These are phyloP conservation scores for Haplochromis vanheusdeni DNA, from an alignment of 2,113 vertebrate genomes.

Conservation along the genomic window DNA sequence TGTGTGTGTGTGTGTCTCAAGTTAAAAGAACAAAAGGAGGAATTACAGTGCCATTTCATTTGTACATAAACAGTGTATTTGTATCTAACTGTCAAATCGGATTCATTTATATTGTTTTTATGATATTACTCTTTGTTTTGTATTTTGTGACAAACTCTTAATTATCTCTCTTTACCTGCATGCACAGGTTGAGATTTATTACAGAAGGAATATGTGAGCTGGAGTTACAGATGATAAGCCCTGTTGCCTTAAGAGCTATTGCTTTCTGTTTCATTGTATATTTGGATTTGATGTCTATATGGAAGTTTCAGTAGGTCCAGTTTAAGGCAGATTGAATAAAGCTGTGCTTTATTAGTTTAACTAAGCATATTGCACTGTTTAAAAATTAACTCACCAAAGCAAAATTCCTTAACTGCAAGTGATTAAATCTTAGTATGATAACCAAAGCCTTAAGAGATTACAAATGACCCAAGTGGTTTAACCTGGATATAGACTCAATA, in stretches of 20 bases:
- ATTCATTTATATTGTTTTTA: background rate
- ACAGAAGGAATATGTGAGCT: background rate
- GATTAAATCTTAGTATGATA: background rate
- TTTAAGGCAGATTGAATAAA: background rate
- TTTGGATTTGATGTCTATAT: background rate
- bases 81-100: background rate
- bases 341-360: background rate
- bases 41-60: background rate
- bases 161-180: background rate
- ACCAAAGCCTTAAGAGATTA: conserved; percentile 14
- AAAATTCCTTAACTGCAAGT: background rate
- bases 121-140: background rate
- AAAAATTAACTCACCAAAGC: conserved; percentile 11
- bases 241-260: background rate
- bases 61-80: background rate
- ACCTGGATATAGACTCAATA: background rate
- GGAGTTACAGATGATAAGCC: background rate
- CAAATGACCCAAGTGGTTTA: background rate
- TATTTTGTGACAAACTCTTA: background rate
- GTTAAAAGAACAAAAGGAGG: background rate
- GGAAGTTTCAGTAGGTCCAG: background rate
- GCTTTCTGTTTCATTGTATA: background rate
- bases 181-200: background rate
- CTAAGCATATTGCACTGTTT: conserved; percentile 9
- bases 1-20: background rate